Percentiles rank a stretch among this genome's conserved stretches.
Conservation (phyloP, 2,888 invertebrate genomes). For the Drosophila antonietae region DNA sequence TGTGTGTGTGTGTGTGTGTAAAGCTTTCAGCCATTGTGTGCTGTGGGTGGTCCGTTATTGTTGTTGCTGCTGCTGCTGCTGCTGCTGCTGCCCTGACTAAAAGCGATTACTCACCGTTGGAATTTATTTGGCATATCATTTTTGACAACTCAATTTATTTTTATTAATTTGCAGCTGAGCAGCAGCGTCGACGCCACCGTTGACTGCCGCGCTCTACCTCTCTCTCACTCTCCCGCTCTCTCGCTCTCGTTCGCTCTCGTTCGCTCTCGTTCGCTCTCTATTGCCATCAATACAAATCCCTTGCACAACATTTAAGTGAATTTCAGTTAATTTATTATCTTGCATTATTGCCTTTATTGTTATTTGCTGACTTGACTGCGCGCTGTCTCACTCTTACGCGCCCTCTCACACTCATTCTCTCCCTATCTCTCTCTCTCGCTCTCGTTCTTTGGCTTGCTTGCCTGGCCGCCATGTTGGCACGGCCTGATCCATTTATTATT, state of each 20-base stretch:
- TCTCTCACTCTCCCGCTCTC: neutral
- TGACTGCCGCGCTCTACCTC: constrained; percentile 27
- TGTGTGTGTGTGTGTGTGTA: constrained; percentile 15
- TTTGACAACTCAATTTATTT: constrained; percentile 85
- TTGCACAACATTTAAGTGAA: constrained; percentile 76
- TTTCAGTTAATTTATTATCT: constrained; percentile 84
- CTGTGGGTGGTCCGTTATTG: constrained; percentile 60
- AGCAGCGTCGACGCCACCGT: constrained; percentile 40
- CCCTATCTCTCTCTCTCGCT: constrained; percentile 5
- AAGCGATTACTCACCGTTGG: constrained; percentile 84
- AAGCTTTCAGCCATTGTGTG: constrained; percentile 63
- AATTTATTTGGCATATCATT: constrained; percentile 85
- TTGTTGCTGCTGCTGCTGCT: constrained; percentile 4
- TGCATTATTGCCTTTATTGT: constrained; percentile 82
- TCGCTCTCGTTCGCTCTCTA: neutral
- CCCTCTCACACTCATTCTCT: too few species aligned
- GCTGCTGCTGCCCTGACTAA: constrained; percentile 44
- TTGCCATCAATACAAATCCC: constrained; percentile 34
- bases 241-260: constrained; percentile 6
- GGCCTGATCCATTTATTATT: constrained; percentile 60
- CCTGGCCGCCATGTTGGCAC: constrained; percentile 36
- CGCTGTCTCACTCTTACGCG: neutral
- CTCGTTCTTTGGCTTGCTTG: constrained; percentile 12
- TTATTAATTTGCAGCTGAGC: constrained; percentile 84
- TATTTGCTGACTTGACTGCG: constrained; percentile 56